Evolutionary conservation across 2,113 vertebrate genomes (phyloP).

Genomic region (Entomyzon cyanotis): DNA sequence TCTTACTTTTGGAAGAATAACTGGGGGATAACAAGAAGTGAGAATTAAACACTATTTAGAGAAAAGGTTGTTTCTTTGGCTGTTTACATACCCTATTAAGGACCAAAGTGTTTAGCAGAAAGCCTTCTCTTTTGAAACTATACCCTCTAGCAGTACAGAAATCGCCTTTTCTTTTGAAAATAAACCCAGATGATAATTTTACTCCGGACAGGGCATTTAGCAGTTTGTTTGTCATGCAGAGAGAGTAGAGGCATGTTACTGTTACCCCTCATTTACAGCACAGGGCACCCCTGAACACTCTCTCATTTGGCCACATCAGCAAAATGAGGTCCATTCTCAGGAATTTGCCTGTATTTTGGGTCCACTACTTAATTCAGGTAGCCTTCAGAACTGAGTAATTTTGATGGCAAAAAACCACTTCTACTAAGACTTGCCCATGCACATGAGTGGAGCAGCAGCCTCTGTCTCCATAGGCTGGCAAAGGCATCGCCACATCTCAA

Average conservation of each 20-base stretch:
- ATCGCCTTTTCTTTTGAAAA: slow-evolving; percentile 26
- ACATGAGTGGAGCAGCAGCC: not conserved
- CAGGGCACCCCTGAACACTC: not conserved
- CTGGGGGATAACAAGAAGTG: not conserved
- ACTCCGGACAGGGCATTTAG: not conserved
- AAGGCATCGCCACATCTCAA: not conserved
- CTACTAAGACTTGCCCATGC: not conserved
- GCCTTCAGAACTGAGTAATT: not conserved
- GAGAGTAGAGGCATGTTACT: not conserved
- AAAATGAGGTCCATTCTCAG: not conserved
- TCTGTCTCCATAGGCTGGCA: rapidly evolving
- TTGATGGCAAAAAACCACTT: not conserved
- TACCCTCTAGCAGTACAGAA: not conserved
- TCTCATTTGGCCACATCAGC: not conserved
- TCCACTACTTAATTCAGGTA: not conserved
- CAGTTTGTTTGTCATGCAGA: not conserved
- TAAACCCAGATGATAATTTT: not conserved
- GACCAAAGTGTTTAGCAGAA: not conserved
- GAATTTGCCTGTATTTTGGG: not conserved
- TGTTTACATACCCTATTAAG: not conserved
- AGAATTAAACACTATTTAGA: not conserved
- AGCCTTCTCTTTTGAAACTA: not conserved
- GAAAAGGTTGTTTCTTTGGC: not conserved
- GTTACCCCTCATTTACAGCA: not conserved
- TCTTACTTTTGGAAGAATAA: not conserved